These are phyloP conservation scores for Drosophila busckii DNA, from an alignment of 1,140 invertebrate genomes.

Conservation along the genomic window DNA sequence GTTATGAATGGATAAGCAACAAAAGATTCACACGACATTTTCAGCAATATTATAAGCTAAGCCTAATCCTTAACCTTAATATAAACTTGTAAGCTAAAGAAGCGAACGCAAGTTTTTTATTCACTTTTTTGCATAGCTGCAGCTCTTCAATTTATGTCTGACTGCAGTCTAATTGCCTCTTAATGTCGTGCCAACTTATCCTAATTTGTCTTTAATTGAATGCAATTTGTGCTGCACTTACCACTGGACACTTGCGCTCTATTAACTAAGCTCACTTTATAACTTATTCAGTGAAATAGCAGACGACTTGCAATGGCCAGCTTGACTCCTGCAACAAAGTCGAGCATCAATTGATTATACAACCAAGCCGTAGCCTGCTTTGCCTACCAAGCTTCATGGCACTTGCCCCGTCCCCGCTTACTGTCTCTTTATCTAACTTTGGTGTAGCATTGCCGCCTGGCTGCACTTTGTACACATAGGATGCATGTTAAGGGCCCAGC, in stretches of 20 bases:
- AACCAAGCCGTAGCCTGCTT: constrained; percentile 15
- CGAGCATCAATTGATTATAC: constrained; percentile 21
- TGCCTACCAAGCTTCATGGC: neutral
- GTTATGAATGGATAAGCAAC: no score
- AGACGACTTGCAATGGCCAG: constrained; percentile 17
- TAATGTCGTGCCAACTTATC: no score
- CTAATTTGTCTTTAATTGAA: constrained; percentile 21
- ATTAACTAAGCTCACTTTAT: constrained; percentile 26
- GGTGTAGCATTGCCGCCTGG: constrained; percentile 64
- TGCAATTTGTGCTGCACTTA: constrained; percentile 17
- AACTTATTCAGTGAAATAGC: constrained; percentile 27
- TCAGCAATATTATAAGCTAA: no score
- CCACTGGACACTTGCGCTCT: constrained; percentile 4
- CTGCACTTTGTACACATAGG: constrained; percentile 60
- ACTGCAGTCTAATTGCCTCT: no score
- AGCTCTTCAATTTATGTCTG: no score
- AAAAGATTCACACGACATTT: no score
- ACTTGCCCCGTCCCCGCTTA: constrained; percentile 8
- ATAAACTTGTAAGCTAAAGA: no score
- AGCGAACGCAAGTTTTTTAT: no score
- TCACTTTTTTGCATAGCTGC: no score
- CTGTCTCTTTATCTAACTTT: constrained; percentile 2
- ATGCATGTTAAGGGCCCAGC: constrained; percentile 53
- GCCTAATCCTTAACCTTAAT: no score
- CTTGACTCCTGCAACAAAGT: constrained; percentile 3